Base-by-base conservation (phyloP, 2,797 vertebrate species). In the Linurgus olivaceus region DNA sequence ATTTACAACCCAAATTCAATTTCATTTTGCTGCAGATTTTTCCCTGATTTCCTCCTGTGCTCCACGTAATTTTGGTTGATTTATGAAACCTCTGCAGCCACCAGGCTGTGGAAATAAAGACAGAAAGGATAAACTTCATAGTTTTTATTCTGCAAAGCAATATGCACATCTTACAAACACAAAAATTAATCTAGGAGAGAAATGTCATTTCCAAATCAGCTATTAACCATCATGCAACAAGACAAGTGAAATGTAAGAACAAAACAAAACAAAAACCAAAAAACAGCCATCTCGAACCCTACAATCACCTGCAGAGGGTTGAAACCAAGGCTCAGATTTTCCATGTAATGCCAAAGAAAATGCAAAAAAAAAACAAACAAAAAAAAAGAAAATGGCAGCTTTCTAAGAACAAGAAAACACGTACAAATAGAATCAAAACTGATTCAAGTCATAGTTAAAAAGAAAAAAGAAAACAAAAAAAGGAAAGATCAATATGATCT, bases 401-500 rank as follows among this genome's bases (percentile, higher is more conserved):
- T 96, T 97, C 96, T 96, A 96, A 96, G 67, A 93, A 97, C 89
- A 93, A 97, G 96, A 97, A 97, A 97, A 96, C 94, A 95, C 97
- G 79, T 96, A 98, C 97, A 97, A 95, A 97, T 91, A 97, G 97
- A 98, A 98, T 98, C 97, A 98, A 97, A 98, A 97, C 97, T 97
- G 98, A 98, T 98, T 98, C 98, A 98, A 98, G 97, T 98, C 97
- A 97, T 91, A 98, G 96, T 95, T 95, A 48, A 97, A 96, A 97
- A 94, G 91, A 92, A 96, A 90, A 96, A 95, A 95, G 85, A 76
- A 94, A 95, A 93, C 83, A 86, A 95, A 81, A 86, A 71, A 94
- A 97, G 96, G 96, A 97, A 97, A 98, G 98, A 98, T 98, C 98
- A 98, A 98, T 98, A 98, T 98, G 98, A 98, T 98, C 98, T 52